A percentile compares a stretch with the other conserved stretches of the same genome.
phyloP scores from a whole-genome alignment of 2,888 invertebrate species.

The Neria commutata region DNA sequence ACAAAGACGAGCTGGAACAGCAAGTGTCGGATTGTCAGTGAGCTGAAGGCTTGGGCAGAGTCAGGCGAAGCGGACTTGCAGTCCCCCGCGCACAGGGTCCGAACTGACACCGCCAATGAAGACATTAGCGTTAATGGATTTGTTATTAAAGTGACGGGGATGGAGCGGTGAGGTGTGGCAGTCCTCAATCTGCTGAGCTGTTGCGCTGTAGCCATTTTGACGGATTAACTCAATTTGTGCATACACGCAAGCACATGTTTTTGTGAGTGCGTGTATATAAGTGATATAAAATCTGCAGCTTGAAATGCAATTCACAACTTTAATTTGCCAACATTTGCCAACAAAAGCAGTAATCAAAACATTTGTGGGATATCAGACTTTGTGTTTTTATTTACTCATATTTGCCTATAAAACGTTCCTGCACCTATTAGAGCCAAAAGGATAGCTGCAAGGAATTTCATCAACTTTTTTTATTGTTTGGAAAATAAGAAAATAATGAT shows the following conservation, averaged over 20 bases:
- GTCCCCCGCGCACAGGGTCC: slow-evolving; percentile 35
- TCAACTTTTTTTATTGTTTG: too few relatives aligned
- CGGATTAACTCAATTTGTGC: not conserved
- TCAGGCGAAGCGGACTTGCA: not conserved
- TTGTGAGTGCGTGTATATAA: not conserved
- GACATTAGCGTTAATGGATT: slow-evolving; percentile 63
- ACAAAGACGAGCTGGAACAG: not conserved
- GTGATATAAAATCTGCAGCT: not conserved
- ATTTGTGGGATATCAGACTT: too few relatives aligned
- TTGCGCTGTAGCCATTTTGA: slow-evolving; percentile 15
- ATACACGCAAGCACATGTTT: not conserved
- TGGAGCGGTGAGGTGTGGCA: slow-evolving; percentile 24
- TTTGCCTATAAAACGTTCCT: too few relatives aligned
- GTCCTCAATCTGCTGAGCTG: not conserved
- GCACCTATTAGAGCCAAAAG: too few relatives aligned
- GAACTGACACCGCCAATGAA: slow-evolving; percentile 61
- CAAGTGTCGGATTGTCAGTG: slow-evolving; percentile 8
- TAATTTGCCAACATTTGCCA: slow-evolving; percentile 15
- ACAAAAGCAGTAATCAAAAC: not conserved
- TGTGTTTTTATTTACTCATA: too few relatives aligned
- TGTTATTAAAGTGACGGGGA: slow-evolving; percentile 59
- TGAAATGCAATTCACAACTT: slow-evolving; percentile 6
- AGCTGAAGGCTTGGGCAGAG: not conserved
- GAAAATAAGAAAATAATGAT: too few relatives aligned
- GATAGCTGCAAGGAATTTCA: too few relatives aligned